A percentile compares a stretch with the other conserved stretches of the same genome.
Evolutionary conservation across 2,888 invertebrate species (phyloP).

Genomic region (Cotesia congregata): DNA sequence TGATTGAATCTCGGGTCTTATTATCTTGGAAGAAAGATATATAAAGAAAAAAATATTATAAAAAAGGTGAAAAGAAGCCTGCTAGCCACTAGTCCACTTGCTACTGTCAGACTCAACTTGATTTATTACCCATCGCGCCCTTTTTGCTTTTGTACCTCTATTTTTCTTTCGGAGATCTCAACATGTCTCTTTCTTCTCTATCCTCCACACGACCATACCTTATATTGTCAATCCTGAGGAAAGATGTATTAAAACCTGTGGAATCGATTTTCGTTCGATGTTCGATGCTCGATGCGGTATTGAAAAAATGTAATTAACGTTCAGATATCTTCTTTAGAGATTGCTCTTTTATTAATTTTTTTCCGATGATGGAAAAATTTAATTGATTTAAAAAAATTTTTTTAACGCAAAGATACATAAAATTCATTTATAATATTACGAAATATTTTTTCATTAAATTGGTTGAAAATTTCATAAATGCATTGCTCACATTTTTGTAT

Average conservation of each 20-base stretch:
- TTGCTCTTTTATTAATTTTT: too few relatives aligned
- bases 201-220: neutral
- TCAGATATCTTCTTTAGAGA: too few relatives aligned
- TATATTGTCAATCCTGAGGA: conserved; percentile 62
- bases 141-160: conserved; percentile 24
- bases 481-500: conserved; percentile 53
- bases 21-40: neutral
- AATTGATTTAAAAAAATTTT: too few relatives aligned
- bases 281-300: neutral
- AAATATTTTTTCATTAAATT: too few relatives aligned
- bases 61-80: conserved; percentile 43
- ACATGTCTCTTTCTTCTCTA: conserved; percentile 17
- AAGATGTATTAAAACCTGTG: neutral
- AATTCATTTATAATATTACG: too few relatives aligned
- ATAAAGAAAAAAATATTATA: conserved; percentile 1
- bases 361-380: too few relatives aligned
- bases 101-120: conserved; percentile 56
- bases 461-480: conserved; percentile 48
- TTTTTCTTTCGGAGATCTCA: conserved; percentile 8
- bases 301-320: neutral
- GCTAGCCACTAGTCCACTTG: conserved; percentile 47
- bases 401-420: too few relatives aligned
- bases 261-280: neutral
- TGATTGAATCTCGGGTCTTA: neutral
- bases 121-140: conserved; percentile 56